Base-by-base conservation (phyloP, 1,140 invertebrate species). In the Ips typographus region DNA sequence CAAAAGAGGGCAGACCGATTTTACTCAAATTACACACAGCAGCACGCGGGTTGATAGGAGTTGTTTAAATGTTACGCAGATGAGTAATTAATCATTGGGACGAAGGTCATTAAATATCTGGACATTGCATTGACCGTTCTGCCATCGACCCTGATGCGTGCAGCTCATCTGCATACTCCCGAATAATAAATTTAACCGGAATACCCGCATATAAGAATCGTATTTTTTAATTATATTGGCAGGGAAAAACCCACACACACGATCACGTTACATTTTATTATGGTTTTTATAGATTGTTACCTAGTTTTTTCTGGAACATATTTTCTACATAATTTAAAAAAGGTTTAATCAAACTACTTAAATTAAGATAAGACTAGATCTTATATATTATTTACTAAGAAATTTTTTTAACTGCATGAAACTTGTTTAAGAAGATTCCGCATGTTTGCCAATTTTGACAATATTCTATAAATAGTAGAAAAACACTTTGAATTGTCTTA, bases 11-110 rank as follows among this genome's bases (percentile, higher is more conserved):
- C 41, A 47, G 51, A 59, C 49, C 65, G 41, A 66, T 66, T 66
- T 66, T 66, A 47, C 55, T 66, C 55, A 51, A 58, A 66, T 66
- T 66, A 66, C 65, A 58, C 43, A 56, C 7, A 40, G 40, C 43
- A 58, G 55, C 43, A 66, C 65, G 56, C 65, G 62, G 43, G 65
- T 59, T 47, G 65, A 66, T 66, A 4, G 56, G 44, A 51, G 56
- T 66, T 58, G 65, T 66, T 66, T 66, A 66, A 66, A 65, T 58
- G 65, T 56, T 55, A 66, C 66, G 22, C 7, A 62, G 66, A 62
- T 61, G 44, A 68, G 66, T 47, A 68, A 68, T 68, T 68, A 68
- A 68, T 68, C 66, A 68, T 62, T 53, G 7, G 41, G 55, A 43
- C 58, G 59, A 56, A 68, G 42, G 51, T 60, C 51, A 60, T 58